Percentiles rank a stretch among this genome's conserved stretches.
phyloP scores from a whole-genome alignment of 1,140 invertebrate genomes.

The Phthorimaea operculella region DNA sequence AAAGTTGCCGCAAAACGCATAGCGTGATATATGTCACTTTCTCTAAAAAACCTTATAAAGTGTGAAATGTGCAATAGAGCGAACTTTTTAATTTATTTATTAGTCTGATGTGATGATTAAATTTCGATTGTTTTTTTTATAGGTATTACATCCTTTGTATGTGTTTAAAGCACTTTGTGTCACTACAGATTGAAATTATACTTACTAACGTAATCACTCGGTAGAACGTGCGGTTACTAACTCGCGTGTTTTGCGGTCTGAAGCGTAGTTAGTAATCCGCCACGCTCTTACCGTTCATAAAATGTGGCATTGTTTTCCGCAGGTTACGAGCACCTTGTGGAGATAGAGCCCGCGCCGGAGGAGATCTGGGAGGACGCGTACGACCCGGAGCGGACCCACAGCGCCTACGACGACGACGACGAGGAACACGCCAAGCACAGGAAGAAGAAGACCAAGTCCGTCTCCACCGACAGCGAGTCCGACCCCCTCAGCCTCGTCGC shows the following conservation, averaged over 20 bases:
- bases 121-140: too few species aligned
- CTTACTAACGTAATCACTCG: too few species aligned
- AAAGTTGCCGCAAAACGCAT: too few species aligned
- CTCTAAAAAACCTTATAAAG: too few species aligned
- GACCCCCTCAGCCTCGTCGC: conserved; percentile 38
- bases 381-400: conserved; percentile 26
- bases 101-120: too few species aligned
- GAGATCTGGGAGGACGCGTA: conserved; percentile 32
- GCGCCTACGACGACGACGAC: conserved; percentile 12
- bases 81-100: too few species aligned
- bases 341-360: conserved; percentile 41
- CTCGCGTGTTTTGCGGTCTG: neutral
- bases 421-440: conserved; percentile 18
- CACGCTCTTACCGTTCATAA: too few species aligned
- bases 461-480: conserved; percentile 26
- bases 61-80: too few species aligned
- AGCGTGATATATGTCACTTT: too few species aligned
- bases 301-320: neutral
- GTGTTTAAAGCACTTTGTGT: too few species aligned
- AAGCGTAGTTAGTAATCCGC: neutral
- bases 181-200: neutral
- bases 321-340: conserved; percentile 64
- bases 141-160: too few species aligned
- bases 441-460: conserved; percentile 28
- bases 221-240: too few species aligned